A percentile compares a stretch with the other conserved stretches of the same genome.
These are phyloP conservation scores for Poeciliopsis retropinna DNA, from an alignment of 2,113 vertebrate genomes.

Conservation along the genomic window DNA sequence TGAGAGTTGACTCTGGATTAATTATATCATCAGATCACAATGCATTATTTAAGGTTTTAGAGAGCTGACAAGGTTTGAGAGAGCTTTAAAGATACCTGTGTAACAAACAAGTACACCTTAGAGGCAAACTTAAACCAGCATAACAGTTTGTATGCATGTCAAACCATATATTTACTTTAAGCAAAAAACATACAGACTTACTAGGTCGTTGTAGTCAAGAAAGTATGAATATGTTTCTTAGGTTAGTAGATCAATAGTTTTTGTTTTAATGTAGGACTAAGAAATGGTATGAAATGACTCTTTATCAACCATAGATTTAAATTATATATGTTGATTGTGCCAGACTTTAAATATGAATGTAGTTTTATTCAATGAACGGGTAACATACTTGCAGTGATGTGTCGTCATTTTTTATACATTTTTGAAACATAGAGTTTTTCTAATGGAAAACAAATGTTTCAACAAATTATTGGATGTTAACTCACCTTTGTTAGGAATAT, in stretches of 20 bases:
- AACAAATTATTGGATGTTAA: background rate
- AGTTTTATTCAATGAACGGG: background rate
- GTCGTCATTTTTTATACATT: background rate
- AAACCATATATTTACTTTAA: background rate
- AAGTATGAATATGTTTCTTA: background rate
- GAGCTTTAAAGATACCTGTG: background rate
- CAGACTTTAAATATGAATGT: background rate
- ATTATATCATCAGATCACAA: background rate
- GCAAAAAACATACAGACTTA: background rate
- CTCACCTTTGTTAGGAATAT: background rate
- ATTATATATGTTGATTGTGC: background rate
- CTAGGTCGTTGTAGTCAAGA: background rate
- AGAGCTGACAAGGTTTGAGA: too few species aligned
- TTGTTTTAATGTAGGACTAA: background rate
- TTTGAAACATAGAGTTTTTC: background rate
- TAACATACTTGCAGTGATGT: background rate
- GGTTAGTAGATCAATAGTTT: background rate
- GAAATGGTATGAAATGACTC: background rate
- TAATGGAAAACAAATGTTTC: background rate
- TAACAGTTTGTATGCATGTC: background rate
- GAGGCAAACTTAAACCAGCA: background rate
- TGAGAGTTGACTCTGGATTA: conserved; percentile 50
- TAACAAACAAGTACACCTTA: background rate
- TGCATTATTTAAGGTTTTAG: background rate
- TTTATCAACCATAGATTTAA: background rate